These are phyloP conservation scores for Pseudochaenichthys georgianus DNA, from an alignment of 2,797 vertebrate genomes.

Conservation along the genomic window DNA sequence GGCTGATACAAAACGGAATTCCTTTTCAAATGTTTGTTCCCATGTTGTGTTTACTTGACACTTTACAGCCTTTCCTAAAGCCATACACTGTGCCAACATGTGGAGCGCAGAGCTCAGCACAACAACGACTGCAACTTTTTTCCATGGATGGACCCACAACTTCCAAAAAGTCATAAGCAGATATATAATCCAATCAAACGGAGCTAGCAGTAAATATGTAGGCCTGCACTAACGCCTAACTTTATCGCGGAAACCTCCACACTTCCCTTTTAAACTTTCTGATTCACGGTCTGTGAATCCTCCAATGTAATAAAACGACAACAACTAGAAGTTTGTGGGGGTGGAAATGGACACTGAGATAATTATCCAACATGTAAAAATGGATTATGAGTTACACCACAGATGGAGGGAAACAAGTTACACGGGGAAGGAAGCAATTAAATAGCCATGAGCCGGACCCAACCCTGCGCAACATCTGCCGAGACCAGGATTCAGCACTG, in stretches of 20 bases:
- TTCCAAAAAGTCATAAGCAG: constrained; percentile 44
- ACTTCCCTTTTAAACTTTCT: constrained; percentile 71
- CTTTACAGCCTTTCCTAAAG: constrained; percentile 77
- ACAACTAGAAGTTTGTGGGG: constrained; percentile 73
- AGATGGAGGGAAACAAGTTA: constrained; percentile 85
- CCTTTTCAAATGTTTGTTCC: constrained; percentile 78
- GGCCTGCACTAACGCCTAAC: constrained; percentile 58
- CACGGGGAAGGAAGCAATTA: constrained; percentile 87
- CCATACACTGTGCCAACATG: constrained; percentile 68
- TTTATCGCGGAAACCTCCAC: constrained; percentile 66
- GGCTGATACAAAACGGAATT: constrained; percentile 85
- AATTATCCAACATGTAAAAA: constrained; percentile 84
- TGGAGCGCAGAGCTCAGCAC: constrained; percentile 35
- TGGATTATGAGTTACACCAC: constrained; percentile 81
- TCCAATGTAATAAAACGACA: constrained; percentile 79
- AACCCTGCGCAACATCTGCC: constrained; percentile 86
- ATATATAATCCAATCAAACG: constrained; percentile 43
- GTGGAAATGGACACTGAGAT: constrained; percentile 80
- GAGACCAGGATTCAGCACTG: constrained; percentile 80
- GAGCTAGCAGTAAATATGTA: constrained; percentile 29
- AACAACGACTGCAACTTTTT: constrained; percentile 47
- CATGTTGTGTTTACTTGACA: constrained; percentile 83
- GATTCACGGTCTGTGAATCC: constrained; percentile 71
- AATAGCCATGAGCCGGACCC: constrained; percentile 83
- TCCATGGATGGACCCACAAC: constrained; percentile 18